Percentiles rank a stretch among this genome's conserved stretches.
phyloP scores from a whole-genome alignment of 2,797 vertebrate genomes.

The Serranus cabrilla region DNA sequence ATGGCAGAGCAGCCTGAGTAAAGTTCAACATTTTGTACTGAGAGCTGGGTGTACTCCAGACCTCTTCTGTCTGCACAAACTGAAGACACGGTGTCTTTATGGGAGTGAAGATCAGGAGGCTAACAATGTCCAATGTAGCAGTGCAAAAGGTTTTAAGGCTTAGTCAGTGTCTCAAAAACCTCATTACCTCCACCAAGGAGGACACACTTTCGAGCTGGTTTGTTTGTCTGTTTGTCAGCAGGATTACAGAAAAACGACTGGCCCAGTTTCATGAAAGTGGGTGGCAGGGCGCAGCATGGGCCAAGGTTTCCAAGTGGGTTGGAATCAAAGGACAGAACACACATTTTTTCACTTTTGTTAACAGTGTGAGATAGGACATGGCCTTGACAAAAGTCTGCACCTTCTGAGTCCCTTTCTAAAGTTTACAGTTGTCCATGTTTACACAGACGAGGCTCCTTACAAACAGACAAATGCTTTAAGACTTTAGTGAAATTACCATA shows the following conservation, averaged over 20 bases:
- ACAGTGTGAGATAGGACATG: too few species aligned
- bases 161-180: background rate
- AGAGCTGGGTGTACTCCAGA: background rate
- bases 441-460: background rate
- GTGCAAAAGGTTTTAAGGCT: background rate
- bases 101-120: background rate
- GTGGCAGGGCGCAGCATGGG: too few species aligned
- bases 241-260: too few species aligned
- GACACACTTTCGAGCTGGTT: too few species aligned
- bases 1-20: conserved; percentile 11
- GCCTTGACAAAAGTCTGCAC: too few species aligned
- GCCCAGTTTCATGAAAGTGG: too few species aligned
- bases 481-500: background rate
- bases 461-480: background rate
- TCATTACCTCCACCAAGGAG: too few species aligned
- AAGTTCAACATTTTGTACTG: conserved; percentile 16
- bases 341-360: too few species aligned
- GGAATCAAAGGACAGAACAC: too few species aligned
- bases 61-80: background rate
- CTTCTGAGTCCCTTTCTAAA: too few species aligned
- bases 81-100: background rate
- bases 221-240: too few species aligned
- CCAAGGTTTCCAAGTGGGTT: too few species aligned
- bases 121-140: background rate
- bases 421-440: background rate